Evolutionary conservation across 2,797 vertebrate genomes (phyloP).

Genomic region (Lagorchestes hirsutus): DNA sequence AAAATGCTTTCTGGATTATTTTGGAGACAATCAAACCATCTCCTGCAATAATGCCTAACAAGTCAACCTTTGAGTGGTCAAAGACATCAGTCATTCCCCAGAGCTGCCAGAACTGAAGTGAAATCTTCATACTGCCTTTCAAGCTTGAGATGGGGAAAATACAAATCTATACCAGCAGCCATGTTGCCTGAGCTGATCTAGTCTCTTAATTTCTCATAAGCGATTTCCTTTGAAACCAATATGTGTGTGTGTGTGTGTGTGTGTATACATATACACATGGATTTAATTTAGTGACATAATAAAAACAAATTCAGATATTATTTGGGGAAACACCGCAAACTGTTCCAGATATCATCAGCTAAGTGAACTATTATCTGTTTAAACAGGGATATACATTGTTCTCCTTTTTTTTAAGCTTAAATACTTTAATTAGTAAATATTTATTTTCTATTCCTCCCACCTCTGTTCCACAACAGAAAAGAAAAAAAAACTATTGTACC

Average conservation of each 20-base stretch:
- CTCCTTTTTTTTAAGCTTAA: neutral
- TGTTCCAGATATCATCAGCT: neutral
- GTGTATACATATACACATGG: too few relatives aligned
- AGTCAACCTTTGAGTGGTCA: slow-evolving; percentile 58
- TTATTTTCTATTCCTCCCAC: too few relatives aligned
- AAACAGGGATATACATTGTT: neutral
- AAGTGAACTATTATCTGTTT: neutral
- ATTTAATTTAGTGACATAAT: slow-evolving; percentile 31
- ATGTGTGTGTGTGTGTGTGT: too few relatives aligned
- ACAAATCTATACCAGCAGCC: slow-evolving; percentile 82
- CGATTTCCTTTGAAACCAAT: slow-evolving; percentile 86
- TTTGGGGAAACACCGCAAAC: neutral
- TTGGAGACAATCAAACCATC: slow-evolving; percentile 63
- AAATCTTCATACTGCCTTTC: slow-evolving; percentile 82
- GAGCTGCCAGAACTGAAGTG: slow-evolving; percentile 29
- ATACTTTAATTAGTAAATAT: neutral
- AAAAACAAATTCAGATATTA: neutral
- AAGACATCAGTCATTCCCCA: slow-evolving; percentile 79
- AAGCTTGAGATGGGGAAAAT: slow-evolving; percentile 87
- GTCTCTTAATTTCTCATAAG: slow-evolving; percentile 85
- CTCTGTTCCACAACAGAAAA: too few relatives aligned
- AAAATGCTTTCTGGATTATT: slow-evolving; percentile 53
- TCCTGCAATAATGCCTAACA: slow-evolving; percentile 76
- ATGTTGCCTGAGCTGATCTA: slow-evolving; percentile 86
- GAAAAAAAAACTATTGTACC: neutral